Base-by-base conservation (phyloP, 1,140 invertebrate genomes). In the Apocrypta bakeri region DNA sequence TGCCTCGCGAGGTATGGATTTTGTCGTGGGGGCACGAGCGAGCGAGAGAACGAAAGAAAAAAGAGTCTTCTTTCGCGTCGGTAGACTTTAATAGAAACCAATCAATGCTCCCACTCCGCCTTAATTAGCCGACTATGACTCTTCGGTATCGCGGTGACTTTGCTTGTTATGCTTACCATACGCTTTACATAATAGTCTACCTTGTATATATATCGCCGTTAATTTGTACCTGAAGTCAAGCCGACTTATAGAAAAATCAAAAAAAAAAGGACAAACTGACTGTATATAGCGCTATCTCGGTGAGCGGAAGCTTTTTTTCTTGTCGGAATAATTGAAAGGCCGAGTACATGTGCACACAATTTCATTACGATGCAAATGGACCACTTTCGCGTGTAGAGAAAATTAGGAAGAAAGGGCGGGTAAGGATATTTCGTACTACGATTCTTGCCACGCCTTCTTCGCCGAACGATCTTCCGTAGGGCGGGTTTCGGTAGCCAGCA, bases 51-150 rank as follows among this genome's bases (percentile, higher is more conserved):
- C 4, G 21, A 21, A 56, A 56, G 48, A 21, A 56, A 56, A 56
- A 56, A 56, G 48, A 17, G 48, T 21, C 48, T 56, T n/a, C n/a
- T 3, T n/a, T n/a, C n/a, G n/a, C n/a, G 37, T 42, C n/a, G 33
- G 68, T 85, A 56, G 48, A 83, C 79, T 86, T 85, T 82, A 86
- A 86, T 85, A 85, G 85, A 85, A 87, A 85, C 68, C 27, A 71
- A 71, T 71, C 68, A 71, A 17, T 71, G 71, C 1, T 73, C 37
- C 31, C 71, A 71, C 68, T 56, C 85, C 79, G 79, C 84, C 85
- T 87, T 87, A 88, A 88, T 87, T 85, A 88, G 83, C 84, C 48
- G 86, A 86, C 86, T 73, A 86, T 88, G 85, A 88, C 84, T 86
- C 85, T 83, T 64, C 27, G 64, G 64, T 61, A 61, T 83, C 83